phyloP scores from a whole-genome alignment of 2,797 vertebrate species.

The Gadopsis bispinosus region DNA sequence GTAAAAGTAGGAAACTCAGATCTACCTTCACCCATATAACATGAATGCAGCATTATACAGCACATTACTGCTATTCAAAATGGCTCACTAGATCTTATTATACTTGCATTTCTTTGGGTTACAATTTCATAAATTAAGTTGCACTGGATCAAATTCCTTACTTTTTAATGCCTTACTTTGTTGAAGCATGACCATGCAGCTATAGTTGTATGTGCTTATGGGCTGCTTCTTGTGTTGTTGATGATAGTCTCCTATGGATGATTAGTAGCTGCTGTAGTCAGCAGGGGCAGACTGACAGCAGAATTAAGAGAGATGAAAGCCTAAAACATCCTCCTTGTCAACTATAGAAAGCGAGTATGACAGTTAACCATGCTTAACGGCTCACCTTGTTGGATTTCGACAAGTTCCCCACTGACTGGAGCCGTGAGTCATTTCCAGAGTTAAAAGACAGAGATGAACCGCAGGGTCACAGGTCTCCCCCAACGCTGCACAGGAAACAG shows the following conservation, averaged over 20 bases:
- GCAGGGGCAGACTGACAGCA: neutral
- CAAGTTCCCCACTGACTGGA: conserved; percentile 32
- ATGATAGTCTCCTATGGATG: neutral
- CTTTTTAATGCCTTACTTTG: neutral
- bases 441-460: conserved; percentile 56
- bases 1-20: conserved; percentile 34
- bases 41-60: conserved; percentile 53
- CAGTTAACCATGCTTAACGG: conserved; percentile 18
- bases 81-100: neutral
- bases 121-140: neutral
- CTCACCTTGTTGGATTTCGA: conserved; percentile 19
- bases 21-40: conserved; percentile 6
- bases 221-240: neutral
- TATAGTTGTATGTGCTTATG: neutral
- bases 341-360: neutral
- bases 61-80: neutral
- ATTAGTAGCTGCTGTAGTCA: neutral
- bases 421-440: conserved; percentile 34
- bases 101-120: neutral
- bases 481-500: conserved; percentile 73
- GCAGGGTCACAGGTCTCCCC: conserved; percentile 84
- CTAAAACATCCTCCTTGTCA: conserved; percentile 17
- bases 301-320: conserved; percentile 13
- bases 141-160: neutral
- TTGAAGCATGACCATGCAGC: neutral